Evolutionary conservation across 2,113 vertebrate species (phyloP), one percentile per base, ranked within the genome.

Genomic region (Leptobrachium ailaonicum): DNA sequence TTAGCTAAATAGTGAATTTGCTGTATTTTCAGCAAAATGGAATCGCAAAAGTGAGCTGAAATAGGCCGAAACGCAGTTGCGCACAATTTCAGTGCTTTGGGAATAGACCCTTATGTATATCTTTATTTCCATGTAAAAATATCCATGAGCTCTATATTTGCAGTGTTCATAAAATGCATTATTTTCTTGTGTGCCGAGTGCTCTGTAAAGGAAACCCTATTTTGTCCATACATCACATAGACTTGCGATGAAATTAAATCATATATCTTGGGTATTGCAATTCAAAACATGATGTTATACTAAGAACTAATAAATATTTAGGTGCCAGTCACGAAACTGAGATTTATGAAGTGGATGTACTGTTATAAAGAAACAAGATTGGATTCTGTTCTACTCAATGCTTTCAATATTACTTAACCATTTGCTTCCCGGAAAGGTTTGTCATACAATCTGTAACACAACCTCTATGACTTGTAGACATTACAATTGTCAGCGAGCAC

Each of bases 241-340:
- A 4, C 6, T 64, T 64, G 20, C 40, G n/a, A 32, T 64, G n/a
- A 64, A 64, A 64, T 64, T n/a, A 64, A 32, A 64, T 13, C 32
- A 40, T 64, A 64, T 32, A 64, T 20, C 62, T 40, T 20, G 6
- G 62, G 9, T 32, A 64, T 64, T 64, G 43, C 68, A 71, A 50
- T 71, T 43, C 44, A 44, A 50, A 71, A 71, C 45, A 20, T 32
- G 68, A 50, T n/a, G 47, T 64, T 40, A 40, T 64, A 32, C n/a
- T 9, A 20, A 71, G 43, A 71, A 47, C 14, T 69, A 71, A 71
- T 20, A 20, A 3, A 20, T 50, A 71, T 71, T 71, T 45, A 71
- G 44, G 68, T 20, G 43, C 20, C 13, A 44, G 6, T 7, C 11
- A 71, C 50, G 43, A 71, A 64, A 50, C 44, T 13, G 5, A 71